Evolutionary conservation across 2,888 invertebrate genomes (phyloP).

Genomic region (Phyllotreta striolata): DNA sequence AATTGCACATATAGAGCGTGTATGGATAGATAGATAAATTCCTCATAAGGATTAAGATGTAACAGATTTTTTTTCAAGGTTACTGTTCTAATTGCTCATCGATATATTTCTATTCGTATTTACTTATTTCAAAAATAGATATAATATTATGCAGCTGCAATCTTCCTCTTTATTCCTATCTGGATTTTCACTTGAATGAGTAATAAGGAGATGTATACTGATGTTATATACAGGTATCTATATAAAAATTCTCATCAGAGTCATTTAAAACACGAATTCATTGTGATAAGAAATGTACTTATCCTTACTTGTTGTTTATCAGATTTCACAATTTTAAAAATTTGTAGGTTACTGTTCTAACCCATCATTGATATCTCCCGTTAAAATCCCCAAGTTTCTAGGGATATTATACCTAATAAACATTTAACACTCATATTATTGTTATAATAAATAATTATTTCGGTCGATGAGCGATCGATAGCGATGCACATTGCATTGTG

Average conservation of each 20-base stretch:
- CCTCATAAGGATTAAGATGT: background rate
- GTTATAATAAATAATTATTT: background rate
- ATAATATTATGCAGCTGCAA: too few relatives aligned
- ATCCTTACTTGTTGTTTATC: too few relatives aligned
- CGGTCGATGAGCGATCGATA: background rate
- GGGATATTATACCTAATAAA: too few relatives aligned
- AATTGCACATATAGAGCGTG: background rate
- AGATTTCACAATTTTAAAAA: background rate
- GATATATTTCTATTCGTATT: conserved; percentile 5
- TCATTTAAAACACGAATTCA: background rate
- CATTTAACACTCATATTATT: background rate
- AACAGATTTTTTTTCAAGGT: background rate
- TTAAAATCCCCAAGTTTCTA: background rate
- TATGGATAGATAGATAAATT: background rate
- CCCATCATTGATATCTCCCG: conserved; percentile 2
- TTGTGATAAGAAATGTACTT: too few relatives aligned
- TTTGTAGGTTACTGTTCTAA: conserved; percentile 3
- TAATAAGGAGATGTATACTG: too few relatives aligned
- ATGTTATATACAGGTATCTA: background rate
- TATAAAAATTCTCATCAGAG: background rate
- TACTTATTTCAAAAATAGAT: too few relatives aligned
- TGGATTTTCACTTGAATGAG: too few relatives aligned
- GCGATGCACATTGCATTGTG: conserved; percentile 9
- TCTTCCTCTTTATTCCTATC: too few relatives aligned
- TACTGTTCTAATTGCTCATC: conserved; percentile 12